Base-by-base conservation (phyloP, 1,140 invertebrate species). In the Zaprionus lachaisei region DNA sequence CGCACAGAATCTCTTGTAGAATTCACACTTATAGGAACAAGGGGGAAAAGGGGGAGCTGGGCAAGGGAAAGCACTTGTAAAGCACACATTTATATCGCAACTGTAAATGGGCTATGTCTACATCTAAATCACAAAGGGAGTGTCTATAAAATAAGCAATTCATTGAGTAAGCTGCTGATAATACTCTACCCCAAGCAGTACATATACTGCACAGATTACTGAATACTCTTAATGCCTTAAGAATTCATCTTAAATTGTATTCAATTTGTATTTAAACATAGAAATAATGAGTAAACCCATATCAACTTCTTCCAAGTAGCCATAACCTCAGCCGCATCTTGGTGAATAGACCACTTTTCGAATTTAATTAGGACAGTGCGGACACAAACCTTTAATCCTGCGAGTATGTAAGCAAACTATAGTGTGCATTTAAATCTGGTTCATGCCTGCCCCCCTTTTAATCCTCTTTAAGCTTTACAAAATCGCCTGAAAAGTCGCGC, bases 1-100 rank as follows among this genome's bases (percentile, higher is more conserved):
- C 28, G 56, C 60, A 70, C 67, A 58, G 60, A 75, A 75, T 71
- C 63, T 54, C 38, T 51, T 51, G 37, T 31, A 66, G 41, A 51
- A 24, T 67, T 31, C 26, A 47, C 6, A 20, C 60, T 71, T 71
- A 75, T 64, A 54, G 14, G 51, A 9, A 12, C 2, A 7, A 11
- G 20, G 47, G 12, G 47, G 0, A 20, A 49, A 5, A 0, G 7
- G 17, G 4, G 12, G 11, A 22, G 7, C 7, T n/a, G 17, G 0
- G 14, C 15, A n/a, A 2, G 15, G 6, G 15, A 5, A 15, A 41
- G 38, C 38, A 41, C 15, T 41, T 7, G 38, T 17, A 47, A 4
- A 17, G n/a, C 15, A 44, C 41, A 17, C 41, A 44, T 44, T 44
- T 44, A 51, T 51, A 20, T 22, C 20, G 47, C 47, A 5, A 24